Percentiles rank a stretch among this genome's conserved stretches.
Evolutionary conservation across 1,140 invertebrate species (phyloP).

Genomic region (Zaprionus inermis): DNA sequence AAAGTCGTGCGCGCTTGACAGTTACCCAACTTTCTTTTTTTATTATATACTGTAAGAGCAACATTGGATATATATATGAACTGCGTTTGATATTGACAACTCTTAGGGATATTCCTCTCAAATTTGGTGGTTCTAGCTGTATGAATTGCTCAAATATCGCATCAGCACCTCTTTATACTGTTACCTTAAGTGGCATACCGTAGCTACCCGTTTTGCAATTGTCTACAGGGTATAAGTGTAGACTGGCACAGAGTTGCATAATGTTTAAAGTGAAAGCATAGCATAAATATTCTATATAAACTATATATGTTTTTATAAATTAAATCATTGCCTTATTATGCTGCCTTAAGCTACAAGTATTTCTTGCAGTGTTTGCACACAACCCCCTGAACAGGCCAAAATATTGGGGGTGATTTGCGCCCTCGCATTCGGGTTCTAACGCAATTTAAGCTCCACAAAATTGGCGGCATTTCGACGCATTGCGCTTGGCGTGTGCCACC

Average conservation of each 20-base stretch:
- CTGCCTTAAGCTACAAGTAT: neutral
- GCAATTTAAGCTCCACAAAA: slow-evolving; percentile 72
- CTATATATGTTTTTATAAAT: too few species aligned
- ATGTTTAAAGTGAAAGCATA: too few species aligned
- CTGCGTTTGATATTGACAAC: neutral
- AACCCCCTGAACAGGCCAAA: slow-evolving; percentile 13
- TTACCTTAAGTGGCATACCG: too few species aligned
- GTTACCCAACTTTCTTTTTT: neutral
- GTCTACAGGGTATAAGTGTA: too few species aligned
- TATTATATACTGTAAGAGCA: neutral
- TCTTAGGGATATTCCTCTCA: neutral
- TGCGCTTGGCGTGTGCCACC: slow-evolving; percentile 41
- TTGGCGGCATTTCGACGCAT: slow-evolving; percentile 77
- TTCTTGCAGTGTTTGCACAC: slow-evolving; percentile 22
- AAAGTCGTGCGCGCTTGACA: too few species aligned
- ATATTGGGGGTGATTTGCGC: slow-evolving; percentile 25
- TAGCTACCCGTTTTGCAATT: too few species aligned
- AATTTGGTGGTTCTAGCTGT: neutral
- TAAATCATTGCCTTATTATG: too few species aligned
- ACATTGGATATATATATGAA: neutral
- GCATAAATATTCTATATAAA: too few species aligned
- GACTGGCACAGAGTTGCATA: too few species aligned
- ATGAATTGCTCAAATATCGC: neutral
- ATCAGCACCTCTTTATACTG: neutral
- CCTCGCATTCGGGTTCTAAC: slow-evolving; percentile 47